Percentiles rank a stretch among this genome's conserved stretches.
These are phyloP conservation scores for Anthonomus grandis DNA, from an alignment of 1,140 invertebrate species.

Conservation along the genomic window DNA sequence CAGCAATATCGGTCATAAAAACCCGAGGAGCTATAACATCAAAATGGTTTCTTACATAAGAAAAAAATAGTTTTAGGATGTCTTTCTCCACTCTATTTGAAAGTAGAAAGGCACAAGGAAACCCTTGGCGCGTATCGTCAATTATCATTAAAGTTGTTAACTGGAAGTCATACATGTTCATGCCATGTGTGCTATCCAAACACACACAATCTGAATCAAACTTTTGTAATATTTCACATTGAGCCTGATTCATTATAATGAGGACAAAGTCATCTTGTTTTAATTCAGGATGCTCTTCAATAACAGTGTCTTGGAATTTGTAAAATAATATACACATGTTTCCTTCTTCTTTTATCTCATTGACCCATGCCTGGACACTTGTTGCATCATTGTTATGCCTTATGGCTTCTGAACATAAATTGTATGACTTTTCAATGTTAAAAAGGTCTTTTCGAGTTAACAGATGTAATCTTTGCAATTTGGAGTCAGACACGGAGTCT, in stretches of 20 bases:
- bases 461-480: background rate
- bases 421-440: too few relatives aligned
- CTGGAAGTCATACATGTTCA: background rate
- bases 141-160: too few relatives aligned
- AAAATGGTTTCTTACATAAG: background rate
- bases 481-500: background rate
- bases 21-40: background rate
- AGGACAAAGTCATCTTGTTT: background rate
- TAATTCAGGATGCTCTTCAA: background rate
- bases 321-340: background rate
- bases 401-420: constrained; percentile 1
- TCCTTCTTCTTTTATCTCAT: constrained; percentile 5
- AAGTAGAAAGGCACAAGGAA: background rate
- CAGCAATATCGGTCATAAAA: constrained; percentile 16
- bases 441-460: constrained; percentile 7
- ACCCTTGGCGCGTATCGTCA: background rate
- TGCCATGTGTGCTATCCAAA: background rate
- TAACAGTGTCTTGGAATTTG: background rate
- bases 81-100: background rate
- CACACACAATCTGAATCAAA: background rate
- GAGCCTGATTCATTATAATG: background rate
- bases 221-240: background rate
- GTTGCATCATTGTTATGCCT: too few relatives aligned
- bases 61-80: too few relatives aligned
- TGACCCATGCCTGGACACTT: constrained; percentile 4